Evolutionary conservation across 1,140 invertebrate species (phyloP).

Genomic region (Nixonia krombeini): DNA sequence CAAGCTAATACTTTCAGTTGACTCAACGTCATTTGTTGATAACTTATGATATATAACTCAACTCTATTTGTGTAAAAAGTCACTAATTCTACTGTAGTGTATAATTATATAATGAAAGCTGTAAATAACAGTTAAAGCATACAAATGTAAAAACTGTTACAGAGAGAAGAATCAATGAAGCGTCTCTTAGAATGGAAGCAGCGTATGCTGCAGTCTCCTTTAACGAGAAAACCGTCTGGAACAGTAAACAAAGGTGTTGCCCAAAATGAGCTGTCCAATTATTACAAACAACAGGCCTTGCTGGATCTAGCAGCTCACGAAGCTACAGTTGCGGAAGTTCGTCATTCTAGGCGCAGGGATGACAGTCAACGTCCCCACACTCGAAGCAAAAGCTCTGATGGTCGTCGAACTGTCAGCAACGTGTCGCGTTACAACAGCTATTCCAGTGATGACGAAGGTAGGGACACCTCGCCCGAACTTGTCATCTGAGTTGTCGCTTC

Average conservation of each 20-base stretch:
- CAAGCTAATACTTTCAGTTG: no score
- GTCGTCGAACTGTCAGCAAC: conserved; percentile 66
- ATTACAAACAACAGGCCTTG: conserved; percentile 69
- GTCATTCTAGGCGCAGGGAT: conserved; percentile 57
- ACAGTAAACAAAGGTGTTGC: conserved; percentile 65
- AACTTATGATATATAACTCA: no score
- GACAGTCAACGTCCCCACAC: conserved; percentile 64
- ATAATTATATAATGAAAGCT: no score
- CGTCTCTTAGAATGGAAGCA: conserved; percentile 92
- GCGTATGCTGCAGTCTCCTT: conserved; percentile 89
- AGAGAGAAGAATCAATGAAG: conserved; percentile 93
- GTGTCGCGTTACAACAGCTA: conserved; percentile 82
- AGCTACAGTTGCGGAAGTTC: conserved; percentile 51
- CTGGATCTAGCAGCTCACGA: conserved; percentile 59
- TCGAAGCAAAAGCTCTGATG: conserved; percentile 70
- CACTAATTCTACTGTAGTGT: no score
- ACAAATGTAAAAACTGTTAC: conserved; percentile 35
- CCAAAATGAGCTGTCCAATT: conserved; percentile 67
- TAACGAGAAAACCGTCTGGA: conserved; percentile 82
- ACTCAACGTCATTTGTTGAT: no score
- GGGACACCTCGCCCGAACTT: conserved; percentile 67
- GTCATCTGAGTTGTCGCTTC: conserved; percentile 61
- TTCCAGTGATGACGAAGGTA: conserved; percentile 91
- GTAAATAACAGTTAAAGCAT: no score
- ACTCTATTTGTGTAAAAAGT: no score